Evolutionary conservation across 1,140 invertebrate genomes (phyloP), one percentile per base, ranked within the genome.

Genomic region (Pachypsylla venusta): DNA sequence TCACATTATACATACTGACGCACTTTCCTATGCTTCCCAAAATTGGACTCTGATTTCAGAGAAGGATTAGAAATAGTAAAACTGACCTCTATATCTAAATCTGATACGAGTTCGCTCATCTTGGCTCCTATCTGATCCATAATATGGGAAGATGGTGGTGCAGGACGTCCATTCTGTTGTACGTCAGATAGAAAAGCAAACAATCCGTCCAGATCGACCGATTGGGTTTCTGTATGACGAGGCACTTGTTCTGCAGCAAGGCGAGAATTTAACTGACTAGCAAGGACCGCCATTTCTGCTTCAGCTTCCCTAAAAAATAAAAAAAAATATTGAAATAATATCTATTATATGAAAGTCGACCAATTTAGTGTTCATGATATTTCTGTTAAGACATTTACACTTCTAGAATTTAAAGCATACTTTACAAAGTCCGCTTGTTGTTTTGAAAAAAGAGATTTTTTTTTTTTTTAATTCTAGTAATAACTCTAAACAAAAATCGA

Each of bases 171-270:
- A 59, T 74, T 73, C 67, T 53, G 67, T 67, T 88, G 84, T 14
- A 89, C 81, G 61, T 92, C 88, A 0, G 87, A 87, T 7, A 96
- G 74, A 69, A 96, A 96, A 53, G 88, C 88, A 72, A 95, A 96
- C 65, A 96, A 76, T 73, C 93, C 91, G 70, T 96, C 92, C 54
- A 96, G 75, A 69, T 94, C 90, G 0, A 94, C 84, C 0, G 87
- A 86, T 59, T 87, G 80, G 4, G 77, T 74, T 10, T 72, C 70
- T 28, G 74, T 70, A 39, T 77, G 64, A 19, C 42, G 42, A 64
- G 69, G 68, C 56, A 75, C 61, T 58, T 75, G 74, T 39, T 78
- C 75, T 0, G 71, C 70, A 3, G 71, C 71, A 62, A 80, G 73
- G 40, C 79, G 81, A 1, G 76, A 76, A 69, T 85, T 85, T 61